Base-by-base conservation (phyloP, 2,888 invertebrate species). In the Diaperis boleti region DNA sequence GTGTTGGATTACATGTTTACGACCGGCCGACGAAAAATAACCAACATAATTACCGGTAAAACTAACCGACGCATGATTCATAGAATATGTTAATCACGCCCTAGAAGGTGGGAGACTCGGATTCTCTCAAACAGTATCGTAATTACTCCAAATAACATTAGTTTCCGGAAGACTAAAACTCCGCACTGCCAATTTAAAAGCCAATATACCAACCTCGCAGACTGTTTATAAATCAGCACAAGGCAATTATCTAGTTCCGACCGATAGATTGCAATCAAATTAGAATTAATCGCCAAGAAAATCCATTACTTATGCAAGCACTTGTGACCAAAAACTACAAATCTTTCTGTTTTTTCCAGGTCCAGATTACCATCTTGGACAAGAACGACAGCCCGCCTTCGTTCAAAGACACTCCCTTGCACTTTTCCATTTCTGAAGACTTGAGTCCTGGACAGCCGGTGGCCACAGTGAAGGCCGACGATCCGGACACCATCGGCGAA, bases 351-450 rank as follows among this genome's bases (percentile, higher is more conserved):
- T 78, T 70, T 72, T 88, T 87, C 15, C 89, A 96, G 95, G 92
- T 95, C 72, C 88, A 88, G 81, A 89, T 96, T 71, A 89, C 88
- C 59, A 90, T 96, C 52, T 81, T 92, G 79, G 97, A 97, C 83
- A 92, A 92, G 82, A 97, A 97, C 81, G 97, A 97, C 84, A 95
- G 94, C 75, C 95, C 96, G n/a, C 97, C 97, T 2, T 88, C 89
- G 55, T 94, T 95, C 85, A 88, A 88, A 72, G 88, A 90, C 66
- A 87, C 89, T 26, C 90, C 90, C 10, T 83, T 90, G 72, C 86
- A 87, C 47, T 92, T 89, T 79, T 85, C 87, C 57, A 90, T 95
- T 1, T 94, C 94, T 1, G 95, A 96, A 79, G 95, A 95, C 79
- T 85, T 94, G 62, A 89, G 92, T 29, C 89, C 91, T 1, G 94